Evolutionary conservation across 2,797 vertebrate genomes (phyloP).

Genomic region (Lateolabrax maculatus): DNA sequence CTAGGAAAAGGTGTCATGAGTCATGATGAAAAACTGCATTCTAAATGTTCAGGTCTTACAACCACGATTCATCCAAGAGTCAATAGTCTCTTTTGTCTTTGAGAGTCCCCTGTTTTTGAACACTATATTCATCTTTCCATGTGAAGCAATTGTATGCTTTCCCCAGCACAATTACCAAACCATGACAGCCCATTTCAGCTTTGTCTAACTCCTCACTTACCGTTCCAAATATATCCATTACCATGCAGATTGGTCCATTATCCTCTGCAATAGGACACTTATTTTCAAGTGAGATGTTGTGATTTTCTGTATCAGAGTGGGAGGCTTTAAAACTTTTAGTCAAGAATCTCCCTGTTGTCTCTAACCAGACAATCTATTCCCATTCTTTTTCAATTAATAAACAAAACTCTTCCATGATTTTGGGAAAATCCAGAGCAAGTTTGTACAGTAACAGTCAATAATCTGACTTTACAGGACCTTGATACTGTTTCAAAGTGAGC

Average conservation of each 20-base stretch:
- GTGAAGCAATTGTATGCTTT: conserved; percentile 69
- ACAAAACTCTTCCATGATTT: not conserved
- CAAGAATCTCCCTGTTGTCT: conserved; percentile 38
- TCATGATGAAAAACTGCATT: not conserved
- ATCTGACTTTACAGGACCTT: conserved; percentile 48
- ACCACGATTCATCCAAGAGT: conserved; percentile 34
- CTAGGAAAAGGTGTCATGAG: no score
- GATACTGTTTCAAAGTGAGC: conserved; percentile 38
- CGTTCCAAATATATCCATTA: conserved; percentile 77
- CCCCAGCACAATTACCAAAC: conserved; percentile 75
- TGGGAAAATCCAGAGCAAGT: not conserved
- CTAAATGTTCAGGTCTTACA: conserved; percentile 1
- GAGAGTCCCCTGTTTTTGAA: conserved; percentile 51
- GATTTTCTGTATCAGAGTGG: conserved; percentile 54
- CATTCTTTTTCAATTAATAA: conserved; percentile 31
- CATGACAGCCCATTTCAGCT: conserved; percentile 77
- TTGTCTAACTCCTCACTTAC: conserved; percentile 76
- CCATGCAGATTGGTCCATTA: conserved; percentile 79
- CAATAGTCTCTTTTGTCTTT: conserved; percentile 60
- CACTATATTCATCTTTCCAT: conserved; percentile 65
- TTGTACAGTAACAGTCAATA: conserved; percentile 18
- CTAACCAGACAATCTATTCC: conserved; percentile 23
- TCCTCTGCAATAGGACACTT: conserved; percentile 65
- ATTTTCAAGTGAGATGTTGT: conserved; percentile 70
- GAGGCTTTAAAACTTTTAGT: conserved; percentile 51